Base-by-base conservation (phyloP, 2,797 vertebrate genomes). In the Trachurus trachurus region DNA sequence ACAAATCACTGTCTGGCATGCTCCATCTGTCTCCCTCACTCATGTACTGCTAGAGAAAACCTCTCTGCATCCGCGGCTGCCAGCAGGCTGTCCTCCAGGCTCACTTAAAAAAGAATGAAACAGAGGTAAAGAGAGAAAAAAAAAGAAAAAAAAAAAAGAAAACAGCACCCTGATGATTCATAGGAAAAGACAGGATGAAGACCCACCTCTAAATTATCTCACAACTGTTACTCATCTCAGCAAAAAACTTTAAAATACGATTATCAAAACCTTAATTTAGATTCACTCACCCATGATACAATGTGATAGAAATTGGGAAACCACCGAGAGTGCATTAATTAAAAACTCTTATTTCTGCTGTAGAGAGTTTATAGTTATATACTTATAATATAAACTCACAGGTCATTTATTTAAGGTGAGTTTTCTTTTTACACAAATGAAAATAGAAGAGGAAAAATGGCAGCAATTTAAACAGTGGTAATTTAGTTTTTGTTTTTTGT, bases 1-100 rank as follows among this genome's bases (percentile, higher is more conserved):
- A 94, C 92, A 94, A 94, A 94, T 90, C 92, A 90, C 92, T 94
- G 92, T 93, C 93, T 93, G 93, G 94, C 92, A 92, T 88, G 91
- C 91, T 91, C 92, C 94, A 95, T 96, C 93, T 95, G 92, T 95
- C 93, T 94, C 90, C 82, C 93, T 95, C 93, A 92, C 89, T 94
- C 93, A 88, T 92, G 91, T 91, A 92, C 84, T 85, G 93, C 88
- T 74, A 86, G 82, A 93, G 91, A 89, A 92, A 94, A 87, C 87
- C 90, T 92, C 89, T 91, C 90, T 93, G 90, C 90, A 84, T 87
- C 87, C 91, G 84, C 71, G 86, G 85, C 90, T 89, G 93, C 91
- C 91, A 91, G 89, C 88, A 88, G 89, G 85, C 91, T 91, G 86
- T 91, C 88, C 92, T 90, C 87, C 78, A 86, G 83, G 80, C 86